Conservation (phyloP, 2,888 invertebrate genomes). For the Pemphredon lugubris region DNA sequence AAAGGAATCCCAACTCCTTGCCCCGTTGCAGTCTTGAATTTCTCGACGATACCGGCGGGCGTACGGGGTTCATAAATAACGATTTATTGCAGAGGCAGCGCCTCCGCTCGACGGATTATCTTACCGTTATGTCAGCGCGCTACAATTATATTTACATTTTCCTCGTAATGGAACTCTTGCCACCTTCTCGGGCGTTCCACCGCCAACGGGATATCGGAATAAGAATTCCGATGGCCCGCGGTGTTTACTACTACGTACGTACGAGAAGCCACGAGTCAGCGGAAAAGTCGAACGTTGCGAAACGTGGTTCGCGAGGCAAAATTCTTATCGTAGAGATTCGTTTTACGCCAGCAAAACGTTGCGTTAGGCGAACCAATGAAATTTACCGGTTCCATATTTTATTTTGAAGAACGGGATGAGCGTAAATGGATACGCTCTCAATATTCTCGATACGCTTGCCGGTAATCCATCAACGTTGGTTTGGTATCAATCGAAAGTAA, state of each 20-base stretch:
- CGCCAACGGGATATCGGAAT: constrained; percentile 22
- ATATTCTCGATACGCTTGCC: too few species aligned
- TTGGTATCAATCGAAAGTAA: constrained; percentile 18
- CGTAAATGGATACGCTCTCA: too few species aligned
- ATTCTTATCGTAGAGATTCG: too few species aligned
- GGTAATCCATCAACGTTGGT: too few species aligned
- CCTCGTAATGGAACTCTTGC: constrained; percentile 72
- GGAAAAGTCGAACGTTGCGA: too few species aligned
- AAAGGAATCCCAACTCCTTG: constrained; percentile 22
- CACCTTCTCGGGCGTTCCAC: constrained; percentile 16
- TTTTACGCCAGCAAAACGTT: too few species aligned
- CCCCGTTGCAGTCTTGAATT: constrained; percentile 69
- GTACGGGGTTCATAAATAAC: constrained; percentile 78
- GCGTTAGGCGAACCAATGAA: too few species aligned
- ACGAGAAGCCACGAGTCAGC: too few species aligned
- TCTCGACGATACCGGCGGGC: constrained; percentile 65
- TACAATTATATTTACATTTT: constrained; percentile 79
- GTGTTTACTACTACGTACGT: too few species aligned
- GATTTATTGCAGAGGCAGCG: constrained; percentile 77
- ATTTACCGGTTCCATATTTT: too few species aligned
- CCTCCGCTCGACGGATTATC: constrained; percentile 78
- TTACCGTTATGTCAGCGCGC: constrained; percentile 78
- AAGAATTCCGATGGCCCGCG: constrained; percentile 29
- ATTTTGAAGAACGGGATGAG: too few species aligned
- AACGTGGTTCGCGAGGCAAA: too few species aligned